phyloP scores from a whole-genome alignment of 2,888 invertebrate genomes.

The Cacoxenus indagator region DNA sequence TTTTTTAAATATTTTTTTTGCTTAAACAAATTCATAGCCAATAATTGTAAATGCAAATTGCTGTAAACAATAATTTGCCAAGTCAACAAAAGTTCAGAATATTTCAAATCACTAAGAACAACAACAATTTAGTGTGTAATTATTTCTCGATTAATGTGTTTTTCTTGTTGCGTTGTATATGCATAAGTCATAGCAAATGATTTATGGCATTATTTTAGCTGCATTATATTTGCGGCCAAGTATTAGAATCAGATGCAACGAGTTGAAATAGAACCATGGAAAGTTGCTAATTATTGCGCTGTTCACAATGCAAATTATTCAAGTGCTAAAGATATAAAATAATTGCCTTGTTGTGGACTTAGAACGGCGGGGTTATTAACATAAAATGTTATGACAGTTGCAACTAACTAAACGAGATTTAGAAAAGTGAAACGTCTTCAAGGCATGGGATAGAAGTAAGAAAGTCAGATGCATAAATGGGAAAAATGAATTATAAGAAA shows the following conservation, averaged over 20 bases:
- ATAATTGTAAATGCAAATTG: neutral
- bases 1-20: neutral
- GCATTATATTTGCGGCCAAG: neutral
- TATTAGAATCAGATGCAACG: neutral
- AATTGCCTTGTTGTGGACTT: too few relatives aligned
- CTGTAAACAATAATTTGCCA: constrained; percentile 12
- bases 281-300: too few relatives aligned
- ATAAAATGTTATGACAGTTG: too few relatives aligned
- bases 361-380: too few relatives aligned
- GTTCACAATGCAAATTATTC: too few relatives aligned
- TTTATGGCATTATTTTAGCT: neutral
- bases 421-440: too few relatives aligned
- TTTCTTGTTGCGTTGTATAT: neutral
- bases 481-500: too few relatives aligned
- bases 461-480: too few relatives aligned
- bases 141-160: neutral
- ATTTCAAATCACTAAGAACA: neutral
- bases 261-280: neutral
- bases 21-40: neutral
- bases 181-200: neutral
- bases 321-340: too few relatives aligned
- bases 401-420: too few relatives aligned
- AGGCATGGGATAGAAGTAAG: too few relatives aligned
- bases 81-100: neutral
- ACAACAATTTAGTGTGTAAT: neutral